These are phyloP conservation scores for Melanotaenia boesemani DNA, from an alignment of 2,797 vertebrate genomes.

Conservation along the genomic window DNA sequence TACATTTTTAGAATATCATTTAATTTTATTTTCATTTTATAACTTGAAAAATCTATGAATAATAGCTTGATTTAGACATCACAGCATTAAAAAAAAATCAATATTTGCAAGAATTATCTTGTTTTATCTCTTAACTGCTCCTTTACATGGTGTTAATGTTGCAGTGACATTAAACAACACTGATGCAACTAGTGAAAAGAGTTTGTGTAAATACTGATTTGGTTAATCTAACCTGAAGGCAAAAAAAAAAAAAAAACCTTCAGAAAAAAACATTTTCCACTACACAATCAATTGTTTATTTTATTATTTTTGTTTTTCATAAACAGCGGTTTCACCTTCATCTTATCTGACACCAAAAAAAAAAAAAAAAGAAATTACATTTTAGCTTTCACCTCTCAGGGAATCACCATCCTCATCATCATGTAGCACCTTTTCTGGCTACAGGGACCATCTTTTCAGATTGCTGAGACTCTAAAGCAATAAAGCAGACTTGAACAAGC, in stretches of 20 bases:
- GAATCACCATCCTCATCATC: constrained; percentile 13
- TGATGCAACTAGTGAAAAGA: background rate
- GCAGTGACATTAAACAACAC: background rate
- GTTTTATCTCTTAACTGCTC: no score
- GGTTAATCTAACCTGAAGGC: background rate
- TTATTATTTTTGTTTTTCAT: background rate
- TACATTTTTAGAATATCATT: no score
- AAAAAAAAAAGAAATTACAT: background rate
- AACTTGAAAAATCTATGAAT: no score
- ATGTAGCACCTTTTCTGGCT: constrained; percentile 17
- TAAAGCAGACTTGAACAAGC: constrained; percentile 69
- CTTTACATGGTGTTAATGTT: background rate
- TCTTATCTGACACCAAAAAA: constrained; percentile 16
- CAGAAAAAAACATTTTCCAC: background rate
- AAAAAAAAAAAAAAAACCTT: no score
- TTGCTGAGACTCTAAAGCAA: constrained; percentile 55
- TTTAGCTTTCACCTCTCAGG: constrained; percentile 33
- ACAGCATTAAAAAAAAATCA: no score
- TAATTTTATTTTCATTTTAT: no score
- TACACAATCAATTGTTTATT: background rate
- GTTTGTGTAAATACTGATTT: background rate
- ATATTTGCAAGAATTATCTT: no score
- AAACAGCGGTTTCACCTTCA: background rate
- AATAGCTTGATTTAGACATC: no score
- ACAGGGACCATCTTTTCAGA: constrained; percentile 26